Evolutionary conservation across 2,888 invertebrate genomes (phyloP).

Genomic region (Crossocerus cetratus): DNA sequence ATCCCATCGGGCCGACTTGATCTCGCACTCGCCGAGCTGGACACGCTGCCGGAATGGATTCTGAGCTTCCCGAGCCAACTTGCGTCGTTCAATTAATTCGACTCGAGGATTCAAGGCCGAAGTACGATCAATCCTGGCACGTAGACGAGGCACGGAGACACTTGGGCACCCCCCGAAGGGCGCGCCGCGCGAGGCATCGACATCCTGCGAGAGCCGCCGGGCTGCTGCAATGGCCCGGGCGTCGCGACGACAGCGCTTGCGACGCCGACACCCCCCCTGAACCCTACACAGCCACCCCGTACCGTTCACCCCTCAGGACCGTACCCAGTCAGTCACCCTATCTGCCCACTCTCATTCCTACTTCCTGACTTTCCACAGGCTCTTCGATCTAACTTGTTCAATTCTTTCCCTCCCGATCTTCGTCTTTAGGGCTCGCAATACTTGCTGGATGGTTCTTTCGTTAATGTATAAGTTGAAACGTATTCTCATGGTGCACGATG

Average conservation of each 20-base stretch:
- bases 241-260: constrained; percentile 71
- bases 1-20: neutral
- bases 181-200: constrained; percentile 71
- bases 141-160: constrained; percentile 46
- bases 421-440: neutral
- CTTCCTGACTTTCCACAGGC: neutral
- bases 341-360: neutral
- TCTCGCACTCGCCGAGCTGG: neutral
- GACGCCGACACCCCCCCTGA: constrained; percentile 54
- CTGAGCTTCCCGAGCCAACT: constrained; percentile 20
- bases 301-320: constrained; percentile 28
- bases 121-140: constrained; percentile 53
- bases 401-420: neutral
- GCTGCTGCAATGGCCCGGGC: constrained; percentile 75
- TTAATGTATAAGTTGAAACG: too few relatives aligned
- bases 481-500: neutral
- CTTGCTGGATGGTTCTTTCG: too few relatives aligned
- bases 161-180: constrained; percentile 71
- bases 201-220: constrained; percentile 70
- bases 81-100: constrained; percentile 35
- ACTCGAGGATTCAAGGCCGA: constrained; percentile 39
- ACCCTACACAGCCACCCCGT: constrained; percentile 14
- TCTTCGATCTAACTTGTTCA: neutral
- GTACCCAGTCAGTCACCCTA: constrained; percentile 19
- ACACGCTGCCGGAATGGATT: neutral